Evolutionary conservation across 2,888 invertebrate species (phyloP).

Genomic region (Lobophora halterata): DNA sequence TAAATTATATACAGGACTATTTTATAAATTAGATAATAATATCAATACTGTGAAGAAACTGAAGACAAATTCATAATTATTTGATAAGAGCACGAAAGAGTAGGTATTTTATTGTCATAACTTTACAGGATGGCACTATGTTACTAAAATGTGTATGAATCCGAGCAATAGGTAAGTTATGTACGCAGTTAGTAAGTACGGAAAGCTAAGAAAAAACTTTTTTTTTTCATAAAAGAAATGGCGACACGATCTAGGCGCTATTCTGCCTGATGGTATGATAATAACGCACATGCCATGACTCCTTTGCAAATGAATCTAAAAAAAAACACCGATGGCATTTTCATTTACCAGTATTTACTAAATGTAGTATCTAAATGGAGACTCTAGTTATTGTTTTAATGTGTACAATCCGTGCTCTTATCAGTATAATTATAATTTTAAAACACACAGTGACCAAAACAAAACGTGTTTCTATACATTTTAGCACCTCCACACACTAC

Average conservation of each 20-base stretch:
- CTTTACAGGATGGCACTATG: conserved; percentile 10
- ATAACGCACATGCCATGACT: too few relatives aligned
- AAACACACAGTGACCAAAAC: conserved; percentile 50
- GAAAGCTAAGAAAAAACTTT: too few relatives aligned
- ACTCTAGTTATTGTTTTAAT: too few relatives aligned
- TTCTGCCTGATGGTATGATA: too few relatives aligned
- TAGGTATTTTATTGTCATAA: conserved; percentile 6
- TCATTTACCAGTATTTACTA: too few relatives aligned
- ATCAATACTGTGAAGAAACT: conserved; percentile 76
- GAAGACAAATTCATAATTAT: conserved; percentile 52
- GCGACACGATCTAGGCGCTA: too few relatives aligned
- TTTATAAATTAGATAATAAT: conserved; percentile 76
- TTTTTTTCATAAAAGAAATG: too few relatives aligned
- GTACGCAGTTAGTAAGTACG: too few relatives aligned
- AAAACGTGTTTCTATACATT: conserved; percentile 53
- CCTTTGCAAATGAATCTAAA: too few relatives aligned
- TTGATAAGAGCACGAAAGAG: conserved; percentile 41
- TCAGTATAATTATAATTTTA: conserved; percentile 45
- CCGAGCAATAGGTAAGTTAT: too few relatives aligned
- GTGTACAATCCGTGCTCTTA: conserved; percentile 39
- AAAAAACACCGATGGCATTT: too few relatives aligned
- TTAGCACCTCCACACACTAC: conserved; percentile 76
- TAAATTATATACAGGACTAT: conserved; percentile 80
- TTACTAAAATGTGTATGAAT: neutral
- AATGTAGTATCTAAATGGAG: too few relatives aligned